Base-by-base conservation (phyloP, 2,888 invertebrate species). In the Lysandra bellargus region DNA sequence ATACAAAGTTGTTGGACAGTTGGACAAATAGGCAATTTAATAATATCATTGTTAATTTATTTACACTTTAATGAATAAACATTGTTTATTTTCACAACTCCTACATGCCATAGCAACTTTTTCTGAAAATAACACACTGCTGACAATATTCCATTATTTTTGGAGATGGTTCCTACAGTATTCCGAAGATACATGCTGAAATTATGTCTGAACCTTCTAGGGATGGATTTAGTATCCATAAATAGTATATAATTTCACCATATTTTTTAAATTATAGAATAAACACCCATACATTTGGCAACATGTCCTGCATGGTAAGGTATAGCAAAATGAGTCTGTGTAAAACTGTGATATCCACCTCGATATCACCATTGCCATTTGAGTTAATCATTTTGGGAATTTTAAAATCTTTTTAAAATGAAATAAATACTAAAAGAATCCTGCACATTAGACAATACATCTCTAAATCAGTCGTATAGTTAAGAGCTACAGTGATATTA, bases 381-480 rank as follows among this genome's bases (percentile, higher is more conserved):
- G 1, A 30, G 61, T n/a, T 60, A 73, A 40, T 14, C 1, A 2
- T 74, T 44, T 44, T 75, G n/a, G 23, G 5, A 23, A 75, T 23
- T 23, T 33, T 14, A 69, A 30, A 33, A 69, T 69, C 12, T 37
- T 37, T 14, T 33, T 14, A 17, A 33, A 17, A 69, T 5, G 14
- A 69, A 37, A n/a, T 37, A 40, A 40, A 9, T 44, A 73, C 5
- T 40, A 40, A 73, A 76, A 57, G 37, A 30, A 23, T 53, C 33
- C 6, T 1, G 14, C 57, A 57, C n/a, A 75, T 17, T 17, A 57
- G 33, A 76, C 57, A 76, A 44, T 76, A 57, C 76, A 33, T 53
- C 17, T 57, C 76, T 57, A 76, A 76, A 57, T 76, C 76, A 76
- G 76, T 76, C 76, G 7, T 53, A 76, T 76, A 53, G 76, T 76